Evolutionary conservation across 2,113 vertebrate species (phyloP), one percentile per base, ranked within the genome.

Genomic region (Salminus brasiliensis): DNA sequence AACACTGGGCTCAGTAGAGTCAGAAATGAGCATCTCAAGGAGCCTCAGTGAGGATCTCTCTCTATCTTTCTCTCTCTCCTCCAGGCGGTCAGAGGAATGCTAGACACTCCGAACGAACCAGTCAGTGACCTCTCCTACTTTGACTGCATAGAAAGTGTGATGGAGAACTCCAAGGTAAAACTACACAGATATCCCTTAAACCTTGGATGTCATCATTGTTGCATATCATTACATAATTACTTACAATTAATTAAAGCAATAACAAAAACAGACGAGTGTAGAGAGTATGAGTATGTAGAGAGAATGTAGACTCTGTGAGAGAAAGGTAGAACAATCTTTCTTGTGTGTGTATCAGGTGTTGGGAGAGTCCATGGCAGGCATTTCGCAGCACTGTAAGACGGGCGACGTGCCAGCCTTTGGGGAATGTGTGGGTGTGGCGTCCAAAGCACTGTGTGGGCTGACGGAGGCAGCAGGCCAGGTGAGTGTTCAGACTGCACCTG

Each of bases 381-480:
- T 99, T 89, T 99, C 98, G 4, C 98, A 99, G 88, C 96, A 99
- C 74, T 98, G 97, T 83, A 99, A 98, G 90, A 99, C 95, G 0
- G 96, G 96, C 0, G 96, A 98, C 82, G 95, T 99, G 78, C 85
- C 94, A 7, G 95, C 95, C 18, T 99, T 99, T 27, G 97, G 97
- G 29, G 97, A 98, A 75, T 97, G 97, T 47, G 97, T 99, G 73
- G 94, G 95, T 29, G 92, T 96, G 74, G 98, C 97, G 0, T 99
- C 97, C 79, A 99, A 99, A 90, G 97, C 98, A 30, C 90, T 99
- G 55, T 99, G 97, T 84, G 97, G 97, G 36, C 94, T 99, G 80
- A 99, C 98, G 0, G 98, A 99, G 83, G 97, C 98, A 25, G 97
- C 94, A 13, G 97, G 96, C 87, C 98, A 99, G 97, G 98, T 99